Base-by-base conservation (phyloP, 2,113 vertebrate genomes). In the Aythya baeri region DNA sequence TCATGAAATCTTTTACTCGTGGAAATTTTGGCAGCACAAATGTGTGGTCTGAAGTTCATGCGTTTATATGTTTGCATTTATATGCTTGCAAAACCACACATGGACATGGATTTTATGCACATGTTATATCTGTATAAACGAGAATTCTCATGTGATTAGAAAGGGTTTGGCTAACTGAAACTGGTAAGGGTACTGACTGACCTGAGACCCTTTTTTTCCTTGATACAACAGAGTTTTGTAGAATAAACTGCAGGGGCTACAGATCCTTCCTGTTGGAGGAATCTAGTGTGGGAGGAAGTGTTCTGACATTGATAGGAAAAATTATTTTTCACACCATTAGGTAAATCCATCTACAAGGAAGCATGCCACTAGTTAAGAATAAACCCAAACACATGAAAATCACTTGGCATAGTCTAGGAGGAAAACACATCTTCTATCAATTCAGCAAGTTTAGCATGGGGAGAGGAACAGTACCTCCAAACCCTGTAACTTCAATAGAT, bases 341-440 rank as follows among this genome's bases (percentile, higher is more conserved):
- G 83, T 82, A 44, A 57, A 34, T 65, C 32, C 1, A 26, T 36
- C 13, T 38, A 10, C 21, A 14, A 49, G 32, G 20, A 89, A 62
- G 4, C 9, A 54, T 7, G 11, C 3, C 1, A 0, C n/a, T 78
- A 13, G 0, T n/a, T 66, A 74, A 20, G 26, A 27, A 43, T 59
- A 84, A 84, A 77, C 7, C 7, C 44, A 59, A 43, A 49, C 14
- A 55, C 3, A 15, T 3, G 4, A 72, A 66, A 88, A 88, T 12
- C 10, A 26, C 27, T 21, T 55, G 16, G 9, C 26, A 70, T 31
- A 61, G 46, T 62, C 14, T n/a, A 52, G 18, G 17, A 62, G n/a
- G 26, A 84, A 54, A 18, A 26, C 27, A 38, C 4, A 17, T 44
- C 49, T 93, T 75, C 32, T 6, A 26, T 6, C 17, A 81, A 38